Evolutionary conservation across 2,888 invertebrate species (phyloP), one percentile per base, ranked within the genome.

Genomic region (Calameuta idolon): DNA sequence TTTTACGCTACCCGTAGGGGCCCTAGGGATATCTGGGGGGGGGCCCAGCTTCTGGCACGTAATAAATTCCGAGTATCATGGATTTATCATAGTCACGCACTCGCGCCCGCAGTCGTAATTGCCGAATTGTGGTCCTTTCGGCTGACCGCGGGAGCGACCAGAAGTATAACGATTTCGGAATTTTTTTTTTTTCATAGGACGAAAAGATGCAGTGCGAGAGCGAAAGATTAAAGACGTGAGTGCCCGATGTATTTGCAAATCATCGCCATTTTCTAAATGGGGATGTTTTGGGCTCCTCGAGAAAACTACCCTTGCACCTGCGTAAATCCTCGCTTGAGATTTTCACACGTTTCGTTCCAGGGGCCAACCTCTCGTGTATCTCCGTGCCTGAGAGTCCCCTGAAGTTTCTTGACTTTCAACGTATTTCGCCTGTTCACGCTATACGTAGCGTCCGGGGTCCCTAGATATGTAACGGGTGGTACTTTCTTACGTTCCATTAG

Each of bases 51-150:
- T 23, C 55, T 55, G 55, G 83, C 81, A 83, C 73, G 81, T 86
- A 86, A 89, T 89, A 88, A 88, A 89, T 88, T 86, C 84, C 81
- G 79, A 82, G 80, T 77, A 83, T 84, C 86, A 77, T 86, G 87
- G 86, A 90, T 90, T 90, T 89, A 90, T 90, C 90, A 89, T 86
- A 88, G 89, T 90, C 89, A 88, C 88, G 87, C 87, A 86, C 84
- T 87, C 81, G 77, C 83, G 82, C 80, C 81, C 83, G 81, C 81
- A 82, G 82, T 81, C 83, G 85, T 89, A 89, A 90, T 89, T 87
- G 87, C 81, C 82, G 84, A 80, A 87, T 88, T 87, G 85, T 84
- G 85, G 82, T 74, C 40, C 34, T 73, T 76, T 75, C 74, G 76
- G 78, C 77, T 80, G 83, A 81, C 82, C 80, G 77, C 79, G 74